Conservation (phyloP, 2,113 vertebrate species). For the Cyphomyrus plagiostoma region DNA sequence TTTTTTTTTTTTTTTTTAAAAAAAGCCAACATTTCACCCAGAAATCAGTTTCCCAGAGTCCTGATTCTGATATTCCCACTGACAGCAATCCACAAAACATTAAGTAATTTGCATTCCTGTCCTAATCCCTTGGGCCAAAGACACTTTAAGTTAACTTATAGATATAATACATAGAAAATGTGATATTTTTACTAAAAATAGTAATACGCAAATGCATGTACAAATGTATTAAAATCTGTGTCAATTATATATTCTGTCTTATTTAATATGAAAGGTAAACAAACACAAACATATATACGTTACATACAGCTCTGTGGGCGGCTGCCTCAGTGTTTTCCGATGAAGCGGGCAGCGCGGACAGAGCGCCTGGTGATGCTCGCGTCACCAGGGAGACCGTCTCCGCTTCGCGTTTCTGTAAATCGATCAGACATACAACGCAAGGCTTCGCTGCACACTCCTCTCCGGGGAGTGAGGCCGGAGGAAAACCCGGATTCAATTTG, state of each 20-base stretch:
- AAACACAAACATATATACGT: conserved; percentile 46
- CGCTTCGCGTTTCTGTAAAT: conserved; percentile 78
- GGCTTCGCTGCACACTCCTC: not conserved
- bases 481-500: not conserved
- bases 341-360: conserved; percentile 61
- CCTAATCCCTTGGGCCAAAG: not conserved
- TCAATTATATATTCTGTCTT: too few species aligned
- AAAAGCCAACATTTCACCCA: not conserved
- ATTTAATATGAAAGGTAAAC: not conserved
- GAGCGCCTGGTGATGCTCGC: conserved; percentile 61
- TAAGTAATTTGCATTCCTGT: not conserved
- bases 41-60: not conserved
- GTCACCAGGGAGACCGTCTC: conserved; percentile 67
- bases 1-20: not conserved
- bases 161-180: not conserved
- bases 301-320: conserved; percentile 67
- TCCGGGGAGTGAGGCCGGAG: not conserved
- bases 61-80: not conserved
- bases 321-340: conserved; percentile 70
- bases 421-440: conserved; percentile 25
- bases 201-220: not conserved
- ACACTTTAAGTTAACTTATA: not conserved
- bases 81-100: not conserved
- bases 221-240: not conserved
- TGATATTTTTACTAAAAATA: not conserved